Evolutionary conservation across 2,797 vertebrate species (phyloP), one percentile per base, ranked within the genome.

Genomic region (Oreonectes daqikongensis): DNA sequence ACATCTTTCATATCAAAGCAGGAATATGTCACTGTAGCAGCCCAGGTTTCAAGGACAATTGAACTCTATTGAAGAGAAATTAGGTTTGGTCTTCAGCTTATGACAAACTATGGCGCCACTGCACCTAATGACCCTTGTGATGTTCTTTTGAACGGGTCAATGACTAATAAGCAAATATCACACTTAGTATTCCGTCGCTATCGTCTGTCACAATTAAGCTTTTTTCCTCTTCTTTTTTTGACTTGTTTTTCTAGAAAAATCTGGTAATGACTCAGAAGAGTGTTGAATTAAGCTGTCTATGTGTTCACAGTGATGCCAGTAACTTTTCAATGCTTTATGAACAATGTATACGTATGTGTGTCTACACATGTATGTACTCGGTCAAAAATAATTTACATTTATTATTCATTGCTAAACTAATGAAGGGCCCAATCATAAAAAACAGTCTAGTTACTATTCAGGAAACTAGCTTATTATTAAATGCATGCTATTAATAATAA

Each of bases 41-140:
- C 69, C 71, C 75, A 84, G 81, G 76, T 85, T 85, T 87, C 80
- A 85, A 85, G 85, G 79, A 84, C 84, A 85, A 87, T 85, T 87
- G 84, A 85, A 87, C 85, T 84, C 85, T 83, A 83, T 83, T 80
- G 72, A 77, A 75, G 78, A 79, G 52, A 82, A 81, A 86, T 84
- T 83, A 83, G 78, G 70, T 82, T 83, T 84, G 76, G 82, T 80
- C 78, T 79, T 74, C 77, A 74, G 69, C 40, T 61, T 78, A 82
- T 82, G 85, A 87, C 75, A 83, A 84, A 85, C 73, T 81, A 60
- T 57, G 77, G 83, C 68, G 48, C 80, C 80, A 68, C 28, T n/a
- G 83, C 77, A 87, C 78, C 85, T 87, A 87, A 86, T 85, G 85
- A 87, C 83, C 84, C 85, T 82, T 87, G 84, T 84, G 83, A 87